Conservation (phyloP, 2,113 vertebrate species). For the Myotis yumanensis region DNA sequence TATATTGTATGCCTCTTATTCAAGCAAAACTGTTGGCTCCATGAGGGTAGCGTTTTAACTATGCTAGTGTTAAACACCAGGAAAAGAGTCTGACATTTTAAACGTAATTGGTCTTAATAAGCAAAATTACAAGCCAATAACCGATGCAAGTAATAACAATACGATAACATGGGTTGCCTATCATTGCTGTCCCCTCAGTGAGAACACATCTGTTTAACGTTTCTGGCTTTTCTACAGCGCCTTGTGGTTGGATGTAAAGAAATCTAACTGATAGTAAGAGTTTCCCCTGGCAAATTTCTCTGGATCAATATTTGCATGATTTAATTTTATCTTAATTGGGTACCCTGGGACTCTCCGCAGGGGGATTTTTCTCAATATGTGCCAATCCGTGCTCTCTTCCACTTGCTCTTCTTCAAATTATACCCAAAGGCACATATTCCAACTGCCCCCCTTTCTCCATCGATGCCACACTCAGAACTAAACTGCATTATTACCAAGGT, state of each 20-base stretch:
- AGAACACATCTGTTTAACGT: background rate
- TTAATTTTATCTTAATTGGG: slow-evolving; percentile 81
- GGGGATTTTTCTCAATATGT: slow-evolving; percentile 68
- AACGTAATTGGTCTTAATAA: slow-evolving; percentile 10
- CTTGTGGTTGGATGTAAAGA: slow-evolving; percentile 68
- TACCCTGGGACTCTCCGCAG: slow-evolving; percentile 79
- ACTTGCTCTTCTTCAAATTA: slow-evolving; percentile 66
- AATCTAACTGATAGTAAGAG: slow-evolving; percentile 74
- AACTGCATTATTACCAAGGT: slow-evolving; percentile 58
- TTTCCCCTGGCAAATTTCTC: slow-evolving; percentile 74
- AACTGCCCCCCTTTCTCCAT: slow-evolving; percentile 45
- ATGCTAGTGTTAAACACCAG: background rate
- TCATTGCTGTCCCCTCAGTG: background rate
- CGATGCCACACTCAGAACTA: slow-evolving; percentile 50
- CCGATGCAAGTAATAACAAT: background rate
- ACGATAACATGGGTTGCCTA: background rate
- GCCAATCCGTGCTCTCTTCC: slow-evolving; percentile 61
- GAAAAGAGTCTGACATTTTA: background rate
- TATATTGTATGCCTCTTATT: background rate
- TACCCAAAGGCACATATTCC: slow-evolving; percentile 78
- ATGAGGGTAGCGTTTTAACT: background rate
- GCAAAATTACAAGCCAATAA: background rate
- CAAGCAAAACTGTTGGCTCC: slow-evolving; percentile 8
- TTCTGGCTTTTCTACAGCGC: slow-evolving; percentile 48
- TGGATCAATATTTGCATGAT: slow-evolving; percentile 79